Conservation (phyloP, 2,797 vertebrate genomes). For the Tokudaia muenninki region DNA sequence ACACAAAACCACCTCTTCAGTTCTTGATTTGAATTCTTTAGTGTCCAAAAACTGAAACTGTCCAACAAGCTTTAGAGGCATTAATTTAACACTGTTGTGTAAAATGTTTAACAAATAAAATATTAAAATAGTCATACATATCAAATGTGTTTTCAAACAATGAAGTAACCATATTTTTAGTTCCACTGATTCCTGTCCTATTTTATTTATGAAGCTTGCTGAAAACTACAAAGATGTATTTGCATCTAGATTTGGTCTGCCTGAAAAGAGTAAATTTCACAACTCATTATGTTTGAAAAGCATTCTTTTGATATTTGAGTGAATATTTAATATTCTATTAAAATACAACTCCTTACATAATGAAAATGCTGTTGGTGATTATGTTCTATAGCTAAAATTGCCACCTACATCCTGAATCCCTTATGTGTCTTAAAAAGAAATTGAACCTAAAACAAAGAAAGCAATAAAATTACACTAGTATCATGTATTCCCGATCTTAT, state of each 20-base stretch:
- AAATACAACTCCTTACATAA: neutral
- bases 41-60: neutral
- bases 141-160: slow-evolving; percentile 54
- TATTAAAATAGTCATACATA: neutral
- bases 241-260: neutral
- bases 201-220: slow-evolving; percentile 44
- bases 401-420: neutral
- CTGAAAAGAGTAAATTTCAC: neutral
- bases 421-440: neutral
- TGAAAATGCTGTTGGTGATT: neutral
- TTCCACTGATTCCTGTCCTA: slow-evolving; percentile 15
- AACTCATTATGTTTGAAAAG: slow-evolving; percentile 43
- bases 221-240: slow-evolving; percentile 65
- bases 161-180: neutral
- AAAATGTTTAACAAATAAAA: slow-evolving; percentile 54
- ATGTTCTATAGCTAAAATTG: neutral
- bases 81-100: slow-evolving; percentile 9
- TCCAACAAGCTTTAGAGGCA: neutral
- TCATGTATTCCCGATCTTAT: neutral
- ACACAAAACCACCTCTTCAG: too few relatives aligned
- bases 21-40: neutral
- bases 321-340: slow-evolving; percentile 17
- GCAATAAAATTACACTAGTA: neutral
- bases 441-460: neutral
- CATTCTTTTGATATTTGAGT: slow-evolving; percentile 36